Base-by-base conservation (phyloP, 2,888 invertebrate species). In the Ceratothoa steindachneri region DNA sequence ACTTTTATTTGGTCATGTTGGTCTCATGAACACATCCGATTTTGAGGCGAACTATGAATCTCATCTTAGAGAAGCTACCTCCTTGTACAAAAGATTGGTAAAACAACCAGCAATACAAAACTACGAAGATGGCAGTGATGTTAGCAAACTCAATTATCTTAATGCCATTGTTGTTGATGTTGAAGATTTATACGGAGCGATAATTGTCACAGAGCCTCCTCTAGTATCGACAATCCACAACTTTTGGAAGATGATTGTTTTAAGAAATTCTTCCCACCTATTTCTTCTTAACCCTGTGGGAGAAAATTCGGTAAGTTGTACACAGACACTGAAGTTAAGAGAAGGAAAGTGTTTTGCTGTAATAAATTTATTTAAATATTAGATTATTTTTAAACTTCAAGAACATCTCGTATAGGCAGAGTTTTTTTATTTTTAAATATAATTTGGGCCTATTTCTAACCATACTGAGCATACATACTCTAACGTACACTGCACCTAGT, bases 161-260 rank as follows among this genome's bases (percentile, higher is more conserved):
- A 77, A 77, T 72, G 74, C 77, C 19, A 41, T 77, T 5, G 51
- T 55, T 4, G n/a, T 77, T 15, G 29, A 75, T 15, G 68, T 67
- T 3, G 52, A 67, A 0, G 60, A 68, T 30, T n/a, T 64, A 3
- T n/a, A 15, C 24, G 52, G 55, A 12, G 51, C 27, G 5, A 55
- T 64, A 15, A 19, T 75, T 9, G 73, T 53, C 15, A 75, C 77
- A 4, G 75, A 77, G 30, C 75, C 74, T 67, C 77, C 77, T 1
- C 28, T 77, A 22, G 52, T 30, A 1, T n/a, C 29, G 12, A 64
- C 69, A n/a, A 28, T 68, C 12, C 30, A 31, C 52, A 69, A 29
- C 30, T 75, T 77, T 51, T 77, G 77, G 77, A 70, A 60, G 24
- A 28, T 77, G 52, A 72, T 77, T 27, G 30, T 75, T 12, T 51